Conservation (phyloP, 1,140 invertebrate species). For the Ips typographus region DNA sequence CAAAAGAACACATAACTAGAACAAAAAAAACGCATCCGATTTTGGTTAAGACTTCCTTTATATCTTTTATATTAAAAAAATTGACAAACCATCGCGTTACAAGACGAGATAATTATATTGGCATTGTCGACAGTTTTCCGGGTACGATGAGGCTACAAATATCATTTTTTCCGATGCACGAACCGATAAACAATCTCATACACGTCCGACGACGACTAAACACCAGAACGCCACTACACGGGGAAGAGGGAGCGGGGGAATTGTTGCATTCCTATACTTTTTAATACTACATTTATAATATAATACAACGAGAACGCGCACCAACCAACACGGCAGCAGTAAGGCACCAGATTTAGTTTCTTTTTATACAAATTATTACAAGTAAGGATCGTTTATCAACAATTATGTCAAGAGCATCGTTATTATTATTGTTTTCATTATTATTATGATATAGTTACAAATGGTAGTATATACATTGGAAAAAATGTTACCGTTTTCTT, state of each 20-base stretch:
- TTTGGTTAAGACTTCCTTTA: conserved; percentile 39
- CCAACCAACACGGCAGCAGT: conserved; percentile 16
- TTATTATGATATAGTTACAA: conserved; percentile 25
- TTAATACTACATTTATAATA: no score
- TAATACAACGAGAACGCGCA: not conserved
- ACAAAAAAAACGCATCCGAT: conserved; percentile 32
- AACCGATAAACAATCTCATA: conserved; percentile 10
- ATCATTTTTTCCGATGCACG: conserved; percentile 50
- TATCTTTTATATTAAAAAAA: conserved; percentile 50
- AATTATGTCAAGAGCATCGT: conserved; percentile 50
- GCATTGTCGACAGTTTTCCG: conserved; percentile 25
- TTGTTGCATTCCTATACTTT: no score
- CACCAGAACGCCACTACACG: no score
- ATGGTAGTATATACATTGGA: conserved; percentile 47
- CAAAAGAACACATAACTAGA: conserved; percentile 30
- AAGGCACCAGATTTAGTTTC: conserved; percentile 25
- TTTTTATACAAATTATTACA: conserved; percentile 20
- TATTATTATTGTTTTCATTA: conserved; percentile 41
- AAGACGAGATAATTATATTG: conserved; percentile 12
- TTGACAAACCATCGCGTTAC: conserved; percentile 48
- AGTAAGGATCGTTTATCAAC: conserved; percentile 39
- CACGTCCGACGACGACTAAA: no score
- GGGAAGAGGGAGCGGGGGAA: no score
- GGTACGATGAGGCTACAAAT: conserved; percentile 41
- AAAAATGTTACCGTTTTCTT: conserved; percentile 48